Percentiles rank a stretch among this genome's conserved stretches.
These are phyloP conservation scores for Bambusicola thoracicus DNA, from an alignment of 2,113 vertebrate species.

Conservation along the genomic window DNA sequence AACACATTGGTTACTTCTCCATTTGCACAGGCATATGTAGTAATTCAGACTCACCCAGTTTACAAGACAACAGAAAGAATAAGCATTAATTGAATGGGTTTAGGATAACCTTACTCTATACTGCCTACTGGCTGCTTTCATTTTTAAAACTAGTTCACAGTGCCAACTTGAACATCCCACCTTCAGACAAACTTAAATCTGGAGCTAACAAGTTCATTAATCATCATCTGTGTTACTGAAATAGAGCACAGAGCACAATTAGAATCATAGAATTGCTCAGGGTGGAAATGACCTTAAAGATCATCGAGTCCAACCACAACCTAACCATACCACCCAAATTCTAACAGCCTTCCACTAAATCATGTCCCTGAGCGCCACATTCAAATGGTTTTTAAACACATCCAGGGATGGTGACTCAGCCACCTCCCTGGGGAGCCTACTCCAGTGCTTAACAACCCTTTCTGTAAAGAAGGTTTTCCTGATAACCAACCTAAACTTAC, in stretches of 20 bases:
- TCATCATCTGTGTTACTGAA: not conserved
- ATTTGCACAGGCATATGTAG: not conserved
- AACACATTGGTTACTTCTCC: conserved; percentile 15
- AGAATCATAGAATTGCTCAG: too few species aligned
- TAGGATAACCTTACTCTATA: not conserved
- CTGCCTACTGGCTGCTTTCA: not conserved
- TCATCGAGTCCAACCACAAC: too few species aligned
- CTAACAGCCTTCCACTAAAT: too few species aligned
- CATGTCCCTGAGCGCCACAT: too few species aligned
- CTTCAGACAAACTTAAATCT: not conserved
- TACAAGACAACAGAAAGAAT: not conserved
- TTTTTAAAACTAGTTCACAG: not conserved
- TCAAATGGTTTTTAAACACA: too few species aligned
- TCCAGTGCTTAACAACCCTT: too few species aligned
- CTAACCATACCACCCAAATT: too few species aligned
- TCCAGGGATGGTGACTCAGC: too few species aligned
- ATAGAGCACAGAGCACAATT: not conserved
- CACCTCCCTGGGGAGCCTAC: too few species aligned
- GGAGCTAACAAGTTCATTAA: not conserved
- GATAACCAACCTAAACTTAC: too few species aligned
- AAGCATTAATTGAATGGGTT: not conserved
- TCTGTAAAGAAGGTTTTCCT: too few species aligned
- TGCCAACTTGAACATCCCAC: not conserved
- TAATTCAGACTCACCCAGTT: not conserved
- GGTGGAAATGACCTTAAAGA: too few species aligned